Evolutionary conservation across 2,888 invertebrate genomes (phyloP), one percentile per base, ranked within the genome.

Genomic region (Petrolisthes manimaculis): DNA sequence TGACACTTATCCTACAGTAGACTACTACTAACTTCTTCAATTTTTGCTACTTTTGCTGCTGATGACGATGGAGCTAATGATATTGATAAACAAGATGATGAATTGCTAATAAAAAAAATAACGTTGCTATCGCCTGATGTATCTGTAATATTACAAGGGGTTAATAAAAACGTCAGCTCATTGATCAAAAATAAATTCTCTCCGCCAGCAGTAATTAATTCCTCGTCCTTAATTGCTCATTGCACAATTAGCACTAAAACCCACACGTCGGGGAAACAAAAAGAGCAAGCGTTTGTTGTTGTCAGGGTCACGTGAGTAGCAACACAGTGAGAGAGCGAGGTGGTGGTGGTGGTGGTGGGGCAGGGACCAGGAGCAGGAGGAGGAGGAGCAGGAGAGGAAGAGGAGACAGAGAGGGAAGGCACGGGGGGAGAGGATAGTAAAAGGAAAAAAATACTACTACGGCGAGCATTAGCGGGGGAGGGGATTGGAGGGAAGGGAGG

Each of bases 271-370:
- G 61, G 61, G 18, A 61, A 61, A 61, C 9, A 12, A 61, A 61
- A 61, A 61, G 61, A 61, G 61, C 61, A 12, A 37, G 37, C 37
- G 37, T 37, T 37, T 37, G 37, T 61, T 61, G 61, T 61, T 61
- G 61, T 61, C 61, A 61, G 61, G 61, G 61, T 61, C 61, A 61
- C 61, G 61, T 61, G 61, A 61, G 61, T 61, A 61, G 61, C 61
- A 61, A 61, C 61, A 61, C 12, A 9, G 18, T 61, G 61, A 61
- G 9, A 61, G 61, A 61, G 61, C 9, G 61, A 61, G 9, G 61
- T 18, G 18, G 61, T 9, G 61, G 14, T 6, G 14, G 8, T 9
- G 14, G 61, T 9, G 61, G 61, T 12, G 61, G 18, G 61, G 61
- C 9, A 18, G 61, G 18, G 61, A 18, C 61, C 12, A 61, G 61